These are phyloP conservation scores for Ostrea denselamellosa DNA, from an alignment of 1,140 invertebrate species.

Conservation along the genomic window DNA sequence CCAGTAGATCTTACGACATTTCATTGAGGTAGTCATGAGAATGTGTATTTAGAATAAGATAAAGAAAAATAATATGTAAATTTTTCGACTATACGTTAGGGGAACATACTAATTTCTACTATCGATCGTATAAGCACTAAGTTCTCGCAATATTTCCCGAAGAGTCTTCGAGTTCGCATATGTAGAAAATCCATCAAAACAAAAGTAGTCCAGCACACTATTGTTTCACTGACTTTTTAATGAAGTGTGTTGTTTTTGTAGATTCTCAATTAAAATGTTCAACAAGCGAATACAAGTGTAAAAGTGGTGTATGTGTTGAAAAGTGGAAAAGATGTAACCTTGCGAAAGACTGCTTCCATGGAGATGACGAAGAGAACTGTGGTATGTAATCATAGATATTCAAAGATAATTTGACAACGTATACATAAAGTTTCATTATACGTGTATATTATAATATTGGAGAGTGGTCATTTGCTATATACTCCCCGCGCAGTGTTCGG, in stretches of 20 bases:
- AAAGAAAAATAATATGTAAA: too few relatives aligned
- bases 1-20: too few relatives aligned
- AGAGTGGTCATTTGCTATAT: too few relatives aligned
- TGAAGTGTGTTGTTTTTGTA: neutral
- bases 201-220: neutral
- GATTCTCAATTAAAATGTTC: neutral
- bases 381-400: neutral
- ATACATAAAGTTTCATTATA: neutral
- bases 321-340: slow-evolving; percentile 36
- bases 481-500: too few relatives aligned
- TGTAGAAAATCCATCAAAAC: neutral
- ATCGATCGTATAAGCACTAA: too few relatives aligned
- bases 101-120: too few relatives aligned
- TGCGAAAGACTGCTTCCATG: slow-evolving; percentile 11
- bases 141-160: too few relatives aligned
- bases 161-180: too few relatives aligned
- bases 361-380: slow-evolving; percentile 6
- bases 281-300: neutral
- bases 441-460: neutral
- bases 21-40: too few relatives aligned
- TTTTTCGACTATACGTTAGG: too few relatives aligned
- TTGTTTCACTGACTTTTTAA: too few relatives aligned
- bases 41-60: too few relatives aligned
- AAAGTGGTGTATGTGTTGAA: neutral
- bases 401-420: neutral